Evolutionary conservation across 2,797 vertebrate species (phyloP), one percentile per base, ranked within the genome.

Genomic region (Halcyon smyrnensis): DNA sequence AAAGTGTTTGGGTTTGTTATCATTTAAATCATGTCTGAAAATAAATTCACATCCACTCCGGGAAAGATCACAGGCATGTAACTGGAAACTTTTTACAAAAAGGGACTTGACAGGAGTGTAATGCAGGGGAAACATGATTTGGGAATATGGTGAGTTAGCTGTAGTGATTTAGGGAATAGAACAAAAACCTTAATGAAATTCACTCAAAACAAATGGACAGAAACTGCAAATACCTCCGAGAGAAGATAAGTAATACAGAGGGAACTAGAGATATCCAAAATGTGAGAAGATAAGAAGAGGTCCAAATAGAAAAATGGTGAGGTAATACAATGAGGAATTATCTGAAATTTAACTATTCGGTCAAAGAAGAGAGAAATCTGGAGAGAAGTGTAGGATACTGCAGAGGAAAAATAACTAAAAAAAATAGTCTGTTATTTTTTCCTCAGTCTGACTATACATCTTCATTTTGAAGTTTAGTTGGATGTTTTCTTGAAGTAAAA

Each of bases 141-240:
- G 48, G 32, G 56, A 93, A 50, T 67, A 79, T 18, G 16, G 37
- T 8, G 74, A 60, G 41, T 64, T 70, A 87, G 20, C 41, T 30
- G 53, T 50, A 84, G 67, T 0, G 0, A 89, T 68, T 76, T 73
- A 64, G 36, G 28, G 45, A 94, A 46, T 14, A 79, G 54, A 73
- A 51, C 36, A 94, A 93, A 86, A 89, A 24, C 4, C 16, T 63
- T 89, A 87, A 94, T 70, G 77, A 67, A 84, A 79, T 65, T 84
- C 54, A 76, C 16, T 86, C 0, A 0, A 62, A 95, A 81, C 3
- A 84, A 95, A 68, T 21, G 34, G 19, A 30, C 28, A 94, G 54
- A 67, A 89, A 48, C n/a, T 56, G 34, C 6, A 67, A 88, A 70
- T 53, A 80, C 17, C 9, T 50, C 14, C 74, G 64, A 87, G 51